These are phyloP conservation scores for Lasioglossum villosulum DNA, from an alignment of 2,888 invertebrate genomes.

Conservation along the genomic window DNA sequence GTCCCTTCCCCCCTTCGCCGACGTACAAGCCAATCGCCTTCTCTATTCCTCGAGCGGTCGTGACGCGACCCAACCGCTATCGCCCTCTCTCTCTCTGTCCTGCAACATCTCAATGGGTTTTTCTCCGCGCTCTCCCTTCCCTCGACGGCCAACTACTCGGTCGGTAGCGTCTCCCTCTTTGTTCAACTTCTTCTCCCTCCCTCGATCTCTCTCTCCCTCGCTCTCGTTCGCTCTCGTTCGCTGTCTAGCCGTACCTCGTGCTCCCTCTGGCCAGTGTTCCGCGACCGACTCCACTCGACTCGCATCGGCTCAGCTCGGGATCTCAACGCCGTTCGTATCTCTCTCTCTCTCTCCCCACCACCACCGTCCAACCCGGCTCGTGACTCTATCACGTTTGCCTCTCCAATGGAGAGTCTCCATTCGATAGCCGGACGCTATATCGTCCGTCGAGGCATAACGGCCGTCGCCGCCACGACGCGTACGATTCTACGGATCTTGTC, in stretches of 20 bases:
- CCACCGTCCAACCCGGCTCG: slow-evolving; percentile 11
- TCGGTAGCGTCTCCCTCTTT: background rate
- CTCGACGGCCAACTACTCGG: background rate
- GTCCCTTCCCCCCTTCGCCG: background rate
- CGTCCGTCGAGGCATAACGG: slow-evolving; percentile 39
- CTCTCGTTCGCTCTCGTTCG: background rate
- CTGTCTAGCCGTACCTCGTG: background rate
- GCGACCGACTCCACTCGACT: background rate
- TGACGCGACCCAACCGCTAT: background rate
- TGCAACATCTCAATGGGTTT: slow-evolving; percentile 25
- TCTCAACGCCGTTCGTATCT: background rate
- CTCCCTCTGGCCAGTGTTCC: slow-evolving; percentile 11
- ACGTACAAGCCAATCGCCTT: background rate
- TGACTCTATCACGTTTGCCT: slow-evolving; percentile 22
- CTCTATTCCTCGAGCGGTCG: background rate
- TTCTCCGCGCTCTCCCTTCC: slow-evolving; percentile 9
- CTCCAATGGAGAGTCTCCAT: too few relatives aligned
- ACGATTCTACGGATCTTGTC: slow-evolving; percentile 53
- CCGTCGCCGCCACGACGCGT: background rate
- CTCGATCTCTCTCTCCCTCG: background rate
- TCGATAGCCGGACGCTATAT: slow-evolving; percentile 50
- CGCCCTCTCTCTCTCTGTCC: background rate
- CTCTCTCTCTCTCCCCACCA: background rate
- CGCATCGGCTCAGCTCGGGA: background rate
- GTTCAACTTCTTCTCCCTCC: background rate